phyloP scores from a whole-genome alignment of 1,140 invertebrate species.

The Aradophagus sp. region DNA sequence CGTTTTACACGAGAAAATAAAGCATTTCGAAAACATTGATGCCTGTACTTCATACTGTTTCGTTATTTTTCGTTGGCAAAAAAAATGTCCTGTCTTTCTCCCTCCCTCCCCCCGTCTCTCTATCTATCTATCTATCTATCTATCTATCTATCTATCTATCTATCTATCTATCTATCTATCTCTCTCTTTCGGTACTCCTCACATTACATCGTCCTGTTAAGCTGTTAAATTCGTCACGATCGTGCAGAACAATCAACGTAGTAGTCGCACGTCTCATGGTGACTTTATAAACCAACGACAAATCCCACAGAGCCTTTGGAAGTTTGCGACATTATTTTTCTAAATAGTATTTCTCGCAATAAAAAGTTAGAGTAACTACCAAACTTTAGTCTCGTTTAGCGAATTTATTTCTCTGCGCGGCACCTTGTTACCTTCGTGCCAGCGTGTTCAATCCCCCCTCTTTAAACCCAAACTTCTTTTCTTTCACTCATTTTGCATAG shows the following conservation, averaged over 20 bases:
- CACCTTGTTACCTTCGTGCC: constrained; percentile 61
- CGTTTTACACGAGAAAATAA: no score
- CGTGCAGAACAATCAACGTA: constrained; percentile 47
- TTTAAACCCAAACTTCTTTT: constrained; percentile 48
- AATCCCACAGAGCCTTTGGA: constrained; percentile 58
- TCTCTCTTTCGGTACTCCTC: no score
- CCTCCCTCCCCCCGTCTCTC: neutral
- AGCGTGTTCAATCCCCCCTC: constrained; percentile 38
- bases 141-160: neutral
- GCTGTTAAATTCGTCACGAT: constrained; percentile 53
- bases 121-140: neutral
- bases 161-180: neutral
- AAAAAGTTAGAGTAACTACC: constrained; percentile 69
- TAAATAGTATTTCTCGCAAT: constrained; percentile 71
- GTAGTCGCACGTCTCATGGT: constrained; percentile 45
- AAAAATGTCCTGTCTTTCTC: no score
- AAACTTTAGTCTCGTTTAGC: constrained; percentile 70
- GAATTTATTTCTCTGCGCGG: constrained; percentile 65
- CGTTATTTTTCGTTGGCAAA: no score
- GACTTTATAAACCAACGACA: constrained; percentile 62
- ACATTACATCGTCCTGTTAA: constrained; percentile 36
- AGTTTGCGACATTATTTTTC: constrained; percentile 71
- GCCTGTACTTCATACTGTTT: no score
- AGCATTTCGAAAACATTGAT: no score
- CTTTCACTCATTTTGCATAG: constrained; percentile 56